A percentile compares a stretch with the other conserved stretches of the same genome.
Evolutionary conservation across 2,797 vertebrate genomes (phyloP).

Genomic region (Channallabes apus): DNA sequence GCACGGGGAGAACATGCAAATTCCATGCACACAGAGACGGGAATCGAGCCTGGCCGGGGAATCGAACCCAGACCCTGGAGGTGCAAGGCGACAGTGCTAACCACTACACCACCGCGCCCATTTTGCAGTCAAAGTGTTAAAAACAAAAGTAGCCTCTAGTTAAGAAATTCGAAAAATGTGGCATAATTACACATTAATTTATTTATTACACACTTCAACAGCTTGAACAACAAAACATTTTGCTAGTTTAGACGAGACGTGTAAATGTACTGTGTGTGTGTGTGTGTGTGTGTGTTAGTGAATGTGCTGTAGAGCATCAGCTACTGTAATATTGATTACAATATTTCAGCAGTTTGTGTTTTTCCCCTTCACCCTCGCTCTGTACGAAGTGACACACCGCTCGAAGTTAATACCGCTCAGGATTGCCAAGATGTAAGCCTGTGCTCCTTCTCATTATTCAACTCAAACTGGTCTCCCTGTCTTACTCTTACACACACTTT

Average conservation of each 20-base stretch:
- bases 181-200: too few relatives aligned
- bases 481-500: constrained; percentile 53
- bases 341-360: constrained; percentile 15
- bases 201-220: neutral
- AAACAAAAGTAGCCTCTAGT: neutral
- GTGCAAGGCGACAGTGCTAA: too few relatives aligned
- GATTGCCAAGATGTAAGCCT: constrained; percentile 33
- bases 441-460: constrained; percentile 42
- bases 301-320: neutral
- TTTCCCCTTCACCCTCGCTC: constrained; percentile 30
- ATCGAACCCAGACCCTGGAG: too few relatives aligned
- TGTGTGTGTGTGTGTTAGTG: too few relatives aligned
- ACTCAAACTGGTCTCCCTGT: constrained; percentile 37
- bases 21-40: too few relatives aligned
- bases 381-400: constrained; percentile 33
- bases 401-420: constrained; percentile 33
- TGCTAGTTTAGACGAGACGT: neutral
- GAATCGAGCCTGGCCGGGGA: too few relatives aligned
- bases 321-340: constrained; percentile 59
- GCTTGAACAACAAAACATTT: neutral
- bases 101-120: too few relatives aligned
- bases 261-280: neutral
- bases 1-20: too few relatives aligned
- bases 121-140: too few relatives aligned
- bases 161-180: neutral